Conservation (phyloP, 2,113 vertebrate genomes). For the Hucho hucho region DNA sequence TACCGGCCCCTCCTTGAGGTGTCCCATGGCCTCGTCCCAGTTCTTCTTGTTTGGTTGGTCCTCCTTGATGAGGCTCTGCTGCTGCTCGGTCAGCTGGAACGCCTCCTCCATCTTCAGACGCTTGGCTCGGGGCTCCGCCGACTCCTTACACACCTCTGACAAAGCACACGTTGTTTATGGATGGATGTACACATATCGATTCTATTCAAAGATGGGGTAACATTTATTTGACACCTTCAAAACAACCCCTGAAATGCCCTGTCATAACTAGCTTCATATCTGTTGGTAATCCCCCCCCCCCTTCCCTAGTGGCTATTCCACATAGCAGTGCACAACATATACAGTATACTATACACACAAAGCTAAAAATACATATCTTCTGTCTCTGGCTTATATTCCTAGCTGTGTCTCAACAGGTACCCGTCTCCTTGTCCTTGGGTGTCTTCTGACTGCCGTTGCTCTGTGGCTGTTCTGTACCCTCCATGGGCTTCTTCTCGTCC, state of each 20-base stretch:
- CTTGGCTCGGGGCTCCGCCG: slow-evolving; percentile 76
- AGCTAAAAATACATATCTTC: background rate
- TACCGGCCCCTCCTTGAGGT: slow-evolving; percentile 93
- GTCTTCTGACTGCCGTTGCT: slow-evolving; percentile 84
- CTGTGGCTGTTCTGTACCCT: slow-evolving; percentile 61
- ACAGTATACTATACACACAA: too few relatives aligned
- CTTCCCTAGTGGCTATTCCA: too few relatives aligned
- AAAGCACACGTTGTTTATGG: slow-evolving; percentile 37
- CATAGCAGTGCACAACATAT: too few relatives aligned
- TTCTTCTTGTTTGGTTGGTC: slow-evolving; percentile 91
- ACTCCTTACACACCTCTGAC: slow-evolving; percentile 40
- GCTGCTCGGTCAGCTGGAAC: slow-evolving; percentile 89
- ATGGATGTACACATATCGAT: background rate
- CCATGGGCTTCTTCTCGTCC: slow-evolving; percentile 41
- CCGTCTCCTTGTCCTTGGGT: slow-evolving; percentile 68
- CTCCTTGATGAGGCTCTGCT: slow-evolving; percentile 86
- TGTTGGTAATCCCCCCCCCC: too few relatives aligned
- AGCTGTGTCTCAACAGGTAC: slow-evolving; percentile 53
- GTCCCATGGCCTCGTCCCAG: slow-evolving; percentile 92
- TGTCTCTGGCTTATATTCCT: background rate
- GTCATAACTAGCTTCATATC: too few relatives aligned
- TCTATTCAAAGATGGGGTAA: background rate
- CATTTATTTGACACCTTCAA: too few relatives aligned
- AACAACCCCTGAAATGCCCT: too few relatives aligned
- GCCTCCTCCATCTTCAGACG: slow-evolving; percentile 83